Evolutionary conservation across 2,113 vertebrate species (phyloP).

Genomic region (Anhinga rufa): DNA sequence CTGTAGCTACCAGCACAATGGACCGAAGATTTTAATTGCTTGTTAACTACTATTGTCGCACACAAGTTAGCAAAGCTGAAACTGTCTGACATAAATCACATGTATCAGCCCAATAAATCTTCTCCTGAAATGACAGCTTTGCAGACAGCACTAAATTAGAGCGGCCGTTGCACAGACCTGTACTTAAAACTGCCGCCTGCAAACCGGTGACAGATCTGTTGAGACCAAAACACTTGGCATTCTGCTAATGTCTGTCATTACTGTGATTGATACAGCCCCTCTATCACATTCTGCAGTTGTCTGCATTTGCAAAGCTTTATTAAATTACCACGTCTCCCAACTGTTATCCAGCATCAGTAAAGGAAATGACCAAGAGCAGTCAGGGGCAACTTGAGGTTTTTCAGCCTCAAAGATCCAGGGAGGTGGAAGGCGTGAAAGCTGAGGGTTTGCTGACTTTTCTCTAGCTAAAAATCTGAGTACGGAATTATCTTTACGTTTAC

Average conservation of each 20-base stretch:
- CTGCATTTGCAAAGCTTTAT: conserved; percentile 71
- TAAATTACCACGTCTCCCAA: conserved; percentile 73
- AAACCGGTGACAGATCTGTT: conserved; percentile 46
- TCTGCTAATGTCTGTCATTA: conserved; percentile 90
- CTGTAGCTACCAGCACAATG: background rate
- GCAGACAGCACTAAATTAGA: conserved; percentile 35
- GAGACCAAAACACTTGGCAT: conserved; percentile 84
- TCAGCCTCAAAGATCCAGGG: background rate
- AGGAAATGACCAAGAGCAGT: conserved; percentile 1
- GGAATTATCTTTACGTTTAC: background rate
- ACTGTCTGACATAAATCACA: conserved; percentile 57
- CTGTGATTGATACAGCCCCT: conserved; percentile 84
- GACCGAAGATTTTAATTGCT: conserved; percentile 62
- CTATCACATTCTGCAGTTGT: conserved; percentile 62
- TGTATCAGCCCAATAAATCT: conserved; percentile 61
- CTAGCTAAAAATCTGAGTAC: rapidly evolving
- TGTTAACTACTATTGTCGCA: conserved; percentile 49
- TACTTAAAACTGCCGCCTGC: conserved; percentile 23
- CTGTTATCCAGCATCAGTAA: conserved; percentile 23
- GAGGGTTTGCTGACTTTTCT: background rate
- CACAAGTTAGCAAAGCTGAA: conserved; percentile 39
- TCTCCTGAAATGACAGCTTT: conserved; percentile 39
- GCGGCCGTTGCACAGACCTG: conserved; percentile 22
- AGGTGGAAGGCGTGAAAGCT: background rate
- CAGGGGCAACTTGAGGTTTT: background rate